These are phyloP conservation scores for Sarcophaga carnaria DNA, from an alignment of 2,888 invertebrate genomes.

Conservation along the genomic window DNA sequence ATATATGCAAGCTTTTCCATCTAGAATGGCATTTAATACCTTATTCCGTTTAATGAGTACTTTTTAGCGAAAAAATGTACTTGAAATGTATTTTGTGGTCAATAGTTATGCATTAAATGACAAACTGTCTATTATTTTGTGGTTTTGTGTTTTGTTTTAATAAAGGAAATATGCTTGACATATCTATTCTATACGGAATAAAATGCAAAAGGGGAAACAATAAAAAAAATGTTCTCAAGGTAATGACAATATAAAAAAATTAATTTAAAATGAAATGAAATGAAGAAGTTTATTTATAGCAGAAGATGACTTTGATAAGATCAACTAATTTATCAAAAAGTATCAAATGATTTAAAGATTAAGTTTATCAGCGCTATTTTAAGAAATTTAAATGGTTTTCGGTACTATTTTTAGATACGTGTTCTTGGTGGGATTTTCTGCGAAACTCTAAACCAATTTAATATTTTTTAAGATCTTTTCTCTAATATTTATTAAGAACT, in stretches of 20 bases:
- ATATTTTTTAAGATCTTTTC: no score
- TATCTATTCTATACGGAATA: neutral
- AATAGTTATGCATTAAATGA: conserved; percentile 48
- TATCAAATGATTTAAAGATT: no score
- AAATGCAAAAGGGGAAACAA: conserved; percentile 5
- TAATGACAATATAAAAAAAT: neutral
- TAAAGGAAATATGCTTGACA: neutral
- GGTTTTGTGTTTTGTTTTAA: neutral
- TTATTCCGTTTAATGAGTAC: neutral
- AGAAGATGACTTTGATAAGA: neutral
- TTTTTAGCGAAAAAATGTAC: neutral
- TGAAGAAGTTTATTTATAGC: neutral
- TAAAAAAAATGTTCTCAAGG: neutral
- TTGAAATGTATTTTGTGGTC: conserved; percentile 37
- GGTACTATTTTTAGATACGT: no score
- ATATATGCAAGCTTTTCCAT: no score
- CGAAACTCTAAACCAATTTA: no score
- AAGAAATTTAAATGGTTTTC: no score
- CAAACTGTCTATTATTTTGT: conserved; percentile 58
- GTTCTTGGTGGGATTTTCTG: no score
- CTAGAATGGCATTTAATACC: neutral
- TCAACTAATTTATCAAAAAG: no score
- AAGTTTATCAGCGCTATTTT: no score
- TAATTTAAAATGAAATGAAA: neutral
- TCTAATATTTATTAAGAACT: no score